These are phyloP conservation scores for Parnassius smintheus DNA, from an alignment of 2,888 invertebrate species.

Conservation along the genomic window DNA sequence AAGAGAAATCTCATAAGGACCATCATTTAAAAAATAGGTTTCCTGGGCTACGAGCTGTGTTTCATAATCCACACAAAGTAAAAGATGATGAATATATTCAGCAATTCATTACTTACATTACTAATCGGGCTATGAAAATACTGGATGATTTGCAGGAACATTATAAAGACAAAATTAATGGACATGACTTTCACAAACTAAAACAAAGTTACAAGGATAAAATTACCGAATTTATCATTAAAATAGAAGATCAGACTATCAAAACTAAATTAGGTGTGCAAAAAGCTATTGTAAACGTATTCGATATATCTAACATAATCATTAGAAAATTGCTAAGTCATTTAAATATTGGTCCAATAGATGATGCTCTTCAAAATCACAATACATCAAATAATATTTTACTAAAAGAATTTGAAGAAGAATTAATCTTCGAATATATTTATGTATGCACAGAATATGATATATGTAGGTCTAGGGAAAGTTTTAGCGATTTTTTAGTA, in stretches of 20 bases:
- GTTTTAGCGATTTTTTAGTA: conserved; percentile 39
- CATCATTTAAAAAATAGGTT: background rate
- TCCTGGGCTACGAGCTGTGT: conserved; percentile 6
- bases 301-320: conserved; percentile 50
- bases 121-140: conserved; percentile 43
- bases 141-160: conserved; percentile 43
- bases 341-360: conserved; percentile 31
- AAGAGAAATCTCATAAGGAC: background rate
- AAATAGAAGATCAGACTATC: conserved; percentile 43
- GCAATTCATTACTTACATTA: conserved; percentile 45
- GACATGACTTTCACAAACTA: conserved; percentile 36
- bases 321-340: conserved; percentile 41
- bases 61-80: conserved; percentile 31
- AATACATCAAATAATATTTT: conserved; percentile 30
- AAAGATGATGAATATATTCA: conserved; percentile 42
- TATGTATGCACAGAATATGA: conserved; percentile 46
- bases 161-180: conserved; percentile 31
- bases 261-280: conserved; percentile 49
- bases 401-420: conserved; percentile 39
- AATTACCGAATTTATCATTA: conserved; percentile 44
- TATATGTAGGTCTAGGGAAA: conserved; percentile 41
- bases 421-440: conserved; percentile 36
- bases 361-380: conserved; percentile 2
- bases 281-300: conserved; percentile 52
- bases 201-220: conserved; percentile 42